Base-by-base conservation (phyloP, 1,140 invertebrate genomes). In the Drosophila ironensis region DNA sequence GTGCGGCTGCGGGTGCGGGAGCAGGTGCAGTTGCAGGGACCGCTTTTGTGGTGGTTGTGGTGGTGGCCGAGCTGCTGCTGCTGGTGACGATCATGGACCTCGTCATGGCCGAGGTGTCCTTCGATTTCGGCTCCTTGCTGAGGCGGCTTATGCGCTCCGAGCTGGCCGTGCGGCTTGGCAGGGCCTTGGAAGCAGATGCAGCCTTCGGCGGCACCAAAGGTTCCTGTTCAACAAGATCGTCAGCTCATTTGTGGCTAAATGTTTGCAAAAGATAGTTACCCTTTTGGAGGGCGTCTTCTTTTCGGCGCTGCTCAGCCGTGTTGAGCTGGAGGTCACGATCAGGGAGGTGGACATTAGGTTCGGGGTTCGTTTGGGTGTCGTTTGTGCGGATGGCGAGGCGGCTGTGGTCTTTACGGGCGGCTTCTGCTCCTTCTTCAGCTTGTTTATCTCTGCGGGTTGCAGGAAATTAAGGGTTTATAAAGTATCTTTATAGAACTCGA, bases 271-370 rank as follows among this genome's bases (percentile, higher is more conserved):
- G 1, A 4, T 11, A n/a, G 88, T 77, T 91, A 91, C 92, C 90
- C 91, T 90, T 88, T 91, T 90, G 66, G 89, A 89, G 88, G 92
- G 91, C 84, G 92, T 90, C 90, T 92, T 90, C 90, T 91, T 81
- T 89, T 92, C 72, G 87, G 74, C 68, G 86, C 91, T 88, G 90
- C 89, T 78, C 88, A 84, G 51, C 44, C 88, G 70, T 30, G 87
- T 57, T 46, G 87, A 82, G 48, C 80, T 84, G 42, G 87, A 88
- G 66, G 87, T 88, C 40, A 89, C 87, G 46, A 89, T 89, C 61
- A 89, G 47, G 53, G 88, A 89, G 70, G 88, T 89, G 61, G 88
- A 88, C 88, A 89, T 89, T 16, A 89, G 61, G 67, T 88, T 89
- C 41, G 84, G 47, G 71, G 86, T 87, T 84, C 87, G 81, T 90